Percentiles rank a stretch among this genome's conserved stretches.
Conservation (phyloP, 2,888 invertebrate genomes). For the Spatulosminthurus flaviceps region DNA sequence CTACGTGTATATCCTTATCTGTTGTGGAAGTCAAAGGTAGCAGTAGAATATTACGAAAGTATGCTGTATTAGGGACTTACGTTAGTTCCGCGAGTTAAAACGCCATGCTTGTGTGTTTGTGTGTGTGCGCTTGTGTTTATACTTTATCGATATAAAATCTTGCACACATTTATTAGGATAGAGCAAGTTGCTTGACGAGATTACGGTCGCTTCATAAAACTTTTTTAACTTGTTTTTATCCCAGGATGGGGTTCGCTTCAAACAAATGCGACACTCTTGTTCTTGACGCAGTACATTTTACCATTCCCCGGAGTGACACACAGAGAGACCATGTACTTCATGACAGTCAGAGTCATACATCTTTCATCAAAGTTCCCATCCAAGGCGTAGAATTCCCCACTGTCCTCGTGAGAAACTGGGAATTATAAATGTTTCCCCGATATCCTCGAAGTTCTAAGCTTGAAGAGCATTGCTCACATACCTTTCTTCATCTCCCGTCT, state of each 20-base stretch:
- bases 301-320: constrained; percentile 26
- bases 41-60: background rate
- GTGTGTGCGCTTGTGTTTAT: constrained; percentile 18
- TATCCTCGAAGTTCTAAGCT: constrained; percentile 46
- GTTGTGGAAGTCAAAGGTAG: background rate
- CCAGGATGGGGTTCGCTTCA: constrained; percentile 38
- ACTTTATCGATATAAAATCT: constrained; percentile 53
- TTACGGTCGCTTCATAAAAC: constrained; percentile 53
- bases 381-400: constrained; percentile 53
- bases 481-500: constrained; percentile 37
- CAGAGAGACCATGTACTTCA: constrained; percentile 42
- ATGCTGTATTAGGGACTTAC: background rate
- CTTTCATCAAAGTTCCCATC: constrained; percentile 54
- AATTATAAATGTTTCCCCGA: constrained; percentile 57
- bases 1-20: background rate
- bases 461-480: constrained; percentile 51
- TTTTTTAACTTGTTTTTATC: constrained; percentile 41
- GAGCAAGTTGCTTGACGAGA: constrained; percentile 56
- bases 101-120: background rate
- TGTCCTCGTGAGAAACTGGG: constrained; percentile 56
- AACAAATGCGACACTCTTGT: constrained; percentile 42
- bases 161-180: constrained; percentile 54
- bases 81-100: background rate
- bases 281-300: constrained; percentile 24
- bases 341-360: constrained; percentile 54